phyloP scores from a whole-genome alignment of 1,140 invertebrate genomes.

The Hylaeus anthracinus region DNA sequence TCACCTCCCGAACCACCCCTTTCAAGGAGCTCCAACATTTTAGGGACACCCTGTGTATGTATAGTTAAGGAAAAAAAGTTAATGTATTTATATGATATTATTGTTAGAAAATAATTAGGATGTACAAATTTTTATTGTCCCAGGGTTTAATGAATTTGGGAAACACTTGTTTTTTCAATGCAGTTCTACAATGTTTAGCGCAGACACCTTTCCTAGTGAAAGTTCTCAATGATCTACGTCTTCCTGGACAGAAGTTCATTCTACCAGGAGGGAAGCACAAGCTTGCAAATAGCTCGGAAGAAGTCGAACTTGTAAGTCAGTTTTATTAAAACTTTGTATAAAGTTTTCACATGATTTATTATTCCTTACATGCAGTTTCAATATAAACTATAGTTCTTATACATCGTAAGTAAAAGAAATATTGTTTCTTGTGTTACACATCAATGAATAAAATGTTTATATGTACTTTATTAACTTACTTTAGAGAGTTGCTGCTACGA shows the following conservation, averaged over 20 bases:
- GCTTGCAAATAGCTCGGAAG: slow-evolving; percentile 75
- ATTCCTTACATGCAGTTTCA: too few species aligned
- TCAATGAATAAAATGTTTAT: too few species aligned
- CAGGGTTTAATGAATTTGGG: slow-evolving; percentile 92
- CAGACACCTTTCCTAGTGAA: slow-evolving; percentile 91
- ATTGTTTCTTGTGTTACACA: too few species aligned
- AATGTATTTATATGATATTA: not conserved
- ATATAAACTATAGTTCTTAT: too few species aligned
- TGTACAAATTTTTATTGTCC: slow-evolving; percentile 21
- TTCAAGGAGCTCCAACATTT: too few species aligned
- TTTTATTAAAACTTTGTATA: not conserved
- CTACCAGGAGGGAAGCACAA: slow-evolving; percentile 86
- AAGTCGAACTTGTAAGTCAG: slow-evolving; percentile 74
- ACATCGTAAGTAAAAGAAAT: too few species aligned
- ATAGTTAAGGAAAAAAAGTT: not conserved
- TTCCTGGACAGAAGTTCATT: slow-evolving; percentile 85
- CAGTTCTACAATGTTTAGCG: slow-evolving; percentile 94
- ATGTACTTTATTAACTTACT: too few species aligned
- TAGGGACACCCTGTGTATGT: too few species aligned
- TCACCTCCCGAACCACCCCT: too few species aligned
- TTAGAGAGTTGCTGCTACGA: too few species aligned
- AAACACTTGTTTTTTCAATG: slow-evolving; percentile 98
- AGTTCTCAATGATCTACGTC: slow-evolving; percentile 86
- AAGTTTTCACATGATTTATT: too few species aligned
- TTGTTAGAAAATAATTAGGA: not conserved